A percentile compares a stretch with the other conserved stretches of the same genome.
Evolutionary conservation across 1,140 invertebrate species (phyloP).

Genomic region (Pseudoatta argentina): DNA sequence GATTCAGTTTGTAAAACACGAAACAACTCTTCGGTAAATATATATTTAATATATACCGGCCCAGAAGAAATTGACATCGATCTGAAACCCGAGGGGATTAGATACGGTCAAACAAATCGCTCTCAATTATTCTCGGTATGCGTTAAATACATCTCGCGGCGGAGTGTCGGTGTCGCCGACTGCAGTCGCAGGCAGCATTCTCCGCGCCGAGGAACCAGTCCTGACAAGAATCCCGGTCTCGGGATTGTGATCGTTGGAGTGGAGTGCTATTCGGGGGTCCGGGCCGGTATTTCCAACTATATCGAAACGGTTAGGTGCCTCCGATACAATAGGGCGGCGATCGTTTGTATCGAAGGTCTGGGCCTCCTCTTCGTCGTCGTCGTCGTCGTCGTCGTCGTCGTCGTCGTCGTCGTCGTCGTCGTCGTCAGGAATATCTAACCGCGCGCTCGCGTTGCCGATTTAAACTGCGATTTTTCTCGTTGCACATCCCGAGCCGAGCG

Average conservation of each 20-base stretch:
- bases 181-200: constrained; percentile 59
- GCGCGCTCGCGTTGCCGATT: constrained; percentile 80
- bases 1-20: neutral
- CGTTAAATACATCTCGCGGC: constrained; percentile 49
- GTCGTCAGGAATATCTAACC: constrained; percentile 74
- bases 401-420: constrained; percentile 12
- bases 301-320: constrained; percentile 69
- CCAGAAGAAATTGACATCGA: constrained; percentile 44
- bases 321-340: constrained; percentile 82
- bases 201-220: constrained; percentile 66
- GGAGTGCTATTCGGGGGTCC: constrained; percentile 55
- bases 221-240: constrained; percentile 70
- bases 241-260: constrained; percentile 58
- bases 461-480: constrained; percentile 85
- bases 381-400: neutral
- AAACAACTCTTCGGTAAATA: neutral
- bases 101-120: constrained; percentile 57
- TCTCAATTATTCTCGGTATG: constrained; percentile 56
- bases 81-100: constrained; percentile 29
- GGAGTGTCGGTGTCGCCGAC: constrained; percentile 23
- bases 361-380: constrained; percentile 35
- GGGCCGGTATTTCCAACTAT: constrained; percentile 71
- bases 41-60: neutral
- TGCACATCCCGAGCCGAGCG: constrained; percentile 77
- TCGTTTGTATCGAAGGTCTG: constrained; percentile 79